Percentiles rank a stretch among this genome's conserved stretches.
Conservation (phyloP, 2,113 vertebrate species). For the Pseudopipra pipra region DNA sequence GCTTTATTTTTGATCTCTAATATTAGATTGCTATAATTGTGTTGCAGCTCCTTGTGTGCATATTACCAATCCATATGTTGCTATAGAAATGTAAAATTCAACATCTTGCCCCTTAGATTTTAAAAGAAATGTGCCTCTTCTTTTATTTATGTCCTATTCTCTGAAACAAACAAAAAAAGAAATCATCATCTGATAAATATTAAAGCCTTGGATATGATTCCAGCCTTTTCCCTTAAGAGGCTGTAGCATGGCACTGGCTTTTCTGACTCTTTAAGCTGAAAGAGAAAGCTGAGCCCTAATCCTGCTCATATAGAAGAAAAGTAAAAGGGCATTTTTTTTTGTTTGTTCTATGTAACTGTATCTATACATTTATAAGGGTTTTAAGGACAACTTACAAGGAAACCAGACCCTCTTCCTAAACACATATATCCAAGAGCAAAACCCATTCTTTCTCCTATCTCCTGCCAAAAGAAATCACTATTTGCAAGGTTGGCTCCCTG, state of each 20-base stretch:
- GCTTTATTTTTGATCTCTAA: constrained; percentile 32
- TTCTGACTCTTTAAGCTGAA: background rate
- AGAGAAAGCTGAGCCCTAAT: background rate
- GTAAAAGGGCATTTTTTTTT: background rate
- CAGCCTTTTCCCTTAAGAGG: background rate
- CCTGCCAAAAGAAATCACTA: background rate
- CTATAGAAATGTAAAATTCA: constrained; percentile 2
- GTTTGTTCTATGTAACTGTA: background rate
- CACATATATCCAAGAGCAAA: background rate
- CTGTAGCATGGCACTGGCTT: background rate
- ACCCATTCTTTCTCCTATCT: background rate
- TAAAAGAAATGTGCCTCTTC: background rate
- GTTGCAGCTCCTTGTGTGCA: background rate
- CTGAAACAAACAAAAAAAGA: background rate
- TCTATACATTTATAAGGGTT: background rate
- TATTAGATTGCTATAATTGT: constrained; percentile 21
- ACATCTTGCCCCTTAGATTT: background rate
- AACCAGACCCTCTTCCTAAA: background rate
- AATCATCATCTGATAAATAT: background rate
- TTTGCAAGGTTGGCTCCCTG: background rate
- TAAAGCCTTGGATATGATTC: background rate
- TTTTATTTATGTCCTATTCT: background rate
- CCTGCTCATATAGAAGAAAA: background rate
- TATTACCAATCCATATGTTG: background rate
- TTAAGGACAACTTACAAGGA: background rate